phyloP scores from a whole-genome alignment of 2,113 vertebrate species.

The Pardalotus punctatus region DNA sequence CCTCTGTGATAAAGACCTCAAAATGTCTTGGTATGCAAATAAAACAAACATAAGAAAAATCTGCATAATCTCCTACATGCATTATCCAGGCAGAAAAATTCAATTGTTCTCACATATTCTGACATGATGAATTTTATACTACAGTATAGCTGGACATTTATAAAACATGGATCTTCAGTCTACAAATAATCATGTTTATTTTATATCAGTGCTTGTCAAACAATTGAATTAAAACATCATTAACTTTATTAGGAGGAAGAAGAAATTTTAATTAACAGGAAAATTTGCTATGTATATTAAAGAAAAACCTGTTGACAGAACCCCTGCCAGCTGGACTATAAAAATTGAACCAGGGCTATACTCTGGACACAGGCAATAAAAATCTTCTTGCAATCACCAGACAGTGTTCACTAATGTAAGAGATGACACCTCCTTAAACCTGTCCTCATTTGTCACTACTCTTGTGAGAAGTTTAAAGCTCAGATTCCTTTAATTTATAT shows the following conservation, averaged over 20 bases:
- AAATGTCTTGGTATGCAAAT: conserved; percentile 5
- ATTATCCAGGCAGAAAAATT: not conserved
- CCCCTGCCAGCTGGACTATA: not conserved
- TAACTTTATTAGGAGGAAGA: not conserved
- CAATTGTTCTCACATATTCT: not conserved
- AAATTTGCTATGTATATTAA: not conserved
- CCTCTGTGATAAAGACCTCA: not conserved
- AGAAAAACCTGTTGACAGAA: not conserved
- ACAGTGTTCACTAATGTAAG: not conserved
- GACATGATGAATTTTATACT: not conserved
- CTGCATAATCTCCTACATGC: not conserved
- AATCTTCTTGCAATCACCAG: not conserved
- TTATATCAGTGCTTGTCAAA: not conserved
- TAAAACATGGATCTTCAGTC: not conserved
- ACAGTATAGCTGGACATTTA: not conserved
- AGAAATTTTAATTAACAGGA: not conserved
- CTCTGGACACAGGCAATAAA: not conserved
- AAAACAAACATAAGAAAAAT: conserved; percentile 12
- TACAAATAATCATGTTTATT: not conserved
- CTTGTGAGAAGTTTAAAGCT: not conserved
- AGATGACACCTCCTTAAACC: not conserved
- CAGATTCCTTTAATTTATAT: not conserved
- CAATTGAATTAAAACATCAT: not conserved
- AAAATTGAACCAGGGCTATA: not conserved
- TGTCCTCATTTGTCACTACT: not conserved